Conservation (phyloP, 2,797 vertebrate species). For the Lagorchestes hirsutus region DNA sequence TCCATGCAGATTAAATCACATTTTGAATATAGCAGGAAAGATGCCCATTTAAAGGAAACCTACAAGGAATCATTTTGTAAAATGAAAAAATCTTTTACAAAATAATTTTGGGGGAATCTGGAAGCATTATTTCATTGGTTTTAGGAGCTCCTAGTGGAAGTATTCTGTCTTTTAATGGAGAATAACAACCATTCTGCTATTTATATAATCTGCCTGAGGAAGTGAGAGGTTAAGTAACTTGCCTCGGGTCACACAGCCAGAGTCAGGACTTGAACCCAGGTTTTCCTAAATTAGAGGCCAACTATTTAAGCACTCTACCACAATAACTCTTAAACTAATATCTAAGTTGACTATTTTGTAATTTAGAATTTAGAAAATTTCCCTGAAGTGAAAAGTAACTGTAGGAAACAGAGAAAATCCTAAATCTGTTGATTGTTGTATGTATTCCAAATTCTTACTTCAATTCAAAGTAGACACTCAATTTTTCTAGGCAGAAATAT, state of each 20-base stretch:
- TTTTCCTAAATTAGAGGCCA: not conserved
- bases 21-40: not conserved
- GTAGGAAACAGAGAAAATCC: not conserved
- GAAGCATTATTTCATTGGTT: conserved; percentile 10
- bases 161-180: not conserved
- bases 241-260: not conserved
- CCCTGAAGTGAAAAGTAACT: not conserved
- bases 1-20: not conserved
- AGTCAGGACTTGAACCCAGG: not conserved
- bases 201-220: not conserved
- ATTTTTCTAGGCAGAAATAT: not conserved
- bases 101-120: conserved; percentile 38
- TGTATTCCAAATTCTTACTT: not conserved
- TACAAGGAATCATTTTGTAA: not conserved
- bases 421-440: not conserved
- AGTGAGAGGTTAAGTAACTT: not conserved
- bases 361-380: not conserved
- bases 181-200: not conserved
- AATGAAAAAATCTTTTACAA: not conserved
- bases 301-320: not conserved
- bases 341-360: not conserved
- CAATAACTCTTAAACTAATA: not conserved
- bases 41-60: not conserved
- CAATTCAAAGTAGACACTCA: not conserved
- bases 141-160: not conserved